A percentile compares a stretch with the other conserved stretches of the same genome.
Conservation (phyloP, 2,797 vertebrate species). For the Poecilia velifera region DNA sequence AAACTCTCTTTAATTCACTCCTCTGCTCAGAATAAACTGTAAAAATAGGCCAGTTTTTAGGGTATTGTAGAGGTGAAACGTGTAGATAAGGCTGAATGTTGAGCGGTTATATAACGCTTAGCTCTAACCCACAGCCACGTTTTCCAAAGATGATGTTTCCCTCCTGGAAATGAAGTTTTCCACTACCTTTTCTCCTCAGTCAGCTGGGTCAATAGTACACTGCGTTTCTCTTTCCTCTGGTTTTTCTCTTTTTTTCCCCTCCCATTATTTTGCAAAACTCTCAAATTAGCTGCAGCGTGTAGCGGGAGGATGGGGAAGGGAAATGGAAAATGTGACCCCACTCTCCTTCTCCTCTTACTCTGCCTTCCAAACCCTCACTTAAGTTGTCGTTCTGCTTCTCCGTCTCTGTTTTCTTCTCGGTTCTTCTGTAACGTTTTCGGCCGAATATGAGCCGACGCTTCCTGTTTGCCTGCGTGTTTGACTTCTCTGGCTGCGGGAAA, state of each 20-base stretch:
- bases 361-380: constrained; percentile 37
- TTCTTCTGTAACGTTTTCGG: constrained; percentile 53
- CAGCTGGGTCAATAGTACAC: constrained; percentile 65
- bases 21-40: background rate
- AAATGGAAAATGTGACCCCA: constrained; percentile 80
- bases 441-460: constrained; percentile 60
- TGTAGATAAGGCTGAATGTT: background rate
- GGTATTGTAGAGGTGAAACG: background rate
- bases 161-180: constrained; percentile 50
- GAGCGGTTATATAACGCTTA: constrained; percentile 30
- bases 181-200: constrained; percentile 49
- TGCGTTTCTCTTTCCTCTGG: constrained; percentile 30
- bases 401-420: constrained; percentile 28
- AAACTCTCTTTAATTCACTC: constrained; percentile 20
- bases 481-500: no score
- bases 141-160: constrained; percentile 25
- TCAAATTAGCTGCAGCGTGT: constrained; percentile 49
- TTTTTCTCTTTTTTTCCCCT: background rate
- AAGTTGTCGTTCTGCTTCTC: constrained; percentile 18
- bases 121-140: constrained; percentile 39
- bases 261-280: constrained; percentile 39
- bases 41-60: background rate
- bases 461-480: constrained; percentile 74
- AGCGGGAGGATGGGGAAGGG: constrained; percentile 65
- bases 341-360: constrained; percentile 47